A percentile compares a stretch with the other conserved stretches of the same genome.
Conservation (phyloP, 2,113 vertebrate genomes). For the Albula glossodonta region DNA sequence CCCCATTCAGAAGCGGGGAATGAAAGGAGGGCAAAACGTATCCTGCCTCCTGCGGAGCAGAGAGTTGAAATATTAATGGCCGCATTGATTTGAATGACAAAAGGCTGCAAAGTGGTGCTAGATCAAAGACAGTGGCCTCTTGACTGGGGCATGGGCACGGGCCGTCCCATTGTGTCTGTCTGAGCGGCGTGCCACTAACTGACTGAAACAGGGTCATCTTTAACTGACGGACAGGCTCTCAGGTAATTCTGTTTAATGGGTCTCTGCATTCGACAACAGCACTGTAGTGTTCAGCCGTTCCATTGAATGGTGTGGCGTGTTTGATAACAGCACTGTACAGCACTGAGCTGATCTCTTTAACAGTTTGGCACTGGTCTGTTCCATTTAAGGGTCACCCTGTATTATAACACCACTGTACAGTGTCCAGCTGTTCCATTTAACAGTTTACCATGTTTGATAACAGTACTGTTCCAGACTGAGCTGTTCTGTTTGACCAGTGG, state of each 20-base stretch:
- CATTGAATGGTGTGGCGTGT: too few species aligned
- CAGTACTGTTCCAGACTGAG: too few species aligned
- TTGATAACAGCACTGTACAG: too few species aligned
- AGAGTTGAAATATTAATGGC: slow-evolving; percentile 67
- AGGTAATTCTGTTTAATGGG: neutral
- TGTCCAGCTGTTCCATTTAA: neutral
- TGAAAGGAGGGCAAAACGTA: slow-evolving; percentile 23
- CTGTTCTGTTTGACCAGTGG: too few species aligned
- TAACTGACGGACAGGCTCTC: neutral
- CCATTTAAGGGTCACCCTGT: too few species aligned
- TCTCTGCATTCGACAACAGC: too few species aligned
- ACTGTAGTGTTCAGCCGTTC: too few species aligned
- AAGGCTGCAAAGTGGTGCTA: slow-evolving; percentile 48
- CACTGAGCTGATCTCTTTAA: too few species aligned
- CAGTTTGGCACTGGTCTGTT: too few species aligned
- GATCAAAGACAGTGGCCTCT: slow-evolving; percentile 36
- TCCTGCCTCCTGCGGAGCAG: slow-evolving; percentile 21
- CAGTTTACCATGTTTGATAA: neutral
- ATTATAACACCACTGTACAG: too few species aligned
- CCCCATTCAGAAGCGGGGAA: slow-evolving; percentile 50
- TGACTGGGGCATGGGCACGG: slow-evolving; percentile 33
- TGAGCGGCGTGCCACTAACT: neutral
- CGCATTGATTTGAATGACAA: slow-evolving; percentile 65
- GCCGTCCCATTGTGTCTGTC: neutral
- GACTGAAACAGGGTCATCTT: neutral